Evolutionary conservation across 2,797 vertebrate species (phyloP).

Genomic region (Otus scops): DNA sequence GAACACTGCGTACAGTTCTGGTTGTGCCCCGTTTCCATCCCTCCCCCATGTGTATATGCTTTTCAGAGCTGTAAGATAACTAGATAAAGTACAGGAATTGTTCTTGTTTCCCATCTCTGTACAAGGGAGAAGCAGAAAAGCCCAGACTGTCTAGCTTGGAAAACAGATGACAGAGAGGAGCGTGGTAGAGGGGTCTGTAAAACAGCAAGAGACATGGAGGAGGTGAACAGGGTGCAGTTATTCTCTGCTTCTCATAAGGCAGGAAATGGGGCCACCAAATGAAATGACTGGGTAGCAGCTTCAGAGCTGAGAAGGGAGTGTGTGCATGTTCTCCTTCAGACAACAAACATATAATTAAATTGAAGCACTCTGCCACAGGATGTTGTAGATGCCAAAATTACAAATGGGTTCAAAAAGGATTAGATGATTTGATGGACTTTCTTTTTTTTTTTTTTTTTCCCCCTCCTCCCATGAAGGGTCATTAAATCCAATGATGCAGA

Average conservation of each 20-base stretch:
- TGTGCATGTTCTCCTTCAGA: constrained; percentile 55
- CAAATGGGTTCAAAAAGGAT: constrained; percentile 51
- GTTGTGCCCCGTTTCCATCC: neutral
- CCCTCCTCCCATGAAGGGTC: neutral
- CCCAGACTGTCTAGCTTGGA: neutral
- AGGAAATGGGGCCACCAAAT: constrained; percentile 56
- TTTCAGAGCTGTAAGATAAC: neutral
- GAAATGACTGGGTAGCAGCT: constrained; percentile 25
- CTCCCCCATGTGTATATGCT: neutral
- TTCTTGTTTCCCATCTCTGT: neutral
- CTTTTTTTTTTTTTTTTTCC: neutral
- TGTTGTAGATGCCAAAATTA: constrained; percentile 61
- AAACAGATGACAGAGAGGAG: neutral
- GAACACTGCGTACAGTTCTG: neutral
- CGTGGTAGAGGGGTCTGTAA: neutral
- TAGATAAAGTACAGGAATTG: neutral
- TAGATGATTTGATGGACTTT: constrained; percentile 29
- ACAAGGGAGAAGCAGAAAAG: neutral
- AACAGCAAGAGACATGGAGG: neutral
- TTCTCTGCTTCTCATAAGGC: constrained; percentile 9
- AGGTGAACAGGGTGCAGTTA: neutral
- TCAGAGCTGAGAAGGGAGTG: neutral
- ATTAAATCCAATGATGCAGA: constrained; percentile 34
- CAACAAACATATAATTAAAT: constrained; percentile 64
- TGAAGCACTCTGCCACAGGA: constrained; percentile 63